Evolutionary conservation across 2,797 vertebrate genomes (phyloP).

Genomic region (Eulemur rubriventer): DNA sequence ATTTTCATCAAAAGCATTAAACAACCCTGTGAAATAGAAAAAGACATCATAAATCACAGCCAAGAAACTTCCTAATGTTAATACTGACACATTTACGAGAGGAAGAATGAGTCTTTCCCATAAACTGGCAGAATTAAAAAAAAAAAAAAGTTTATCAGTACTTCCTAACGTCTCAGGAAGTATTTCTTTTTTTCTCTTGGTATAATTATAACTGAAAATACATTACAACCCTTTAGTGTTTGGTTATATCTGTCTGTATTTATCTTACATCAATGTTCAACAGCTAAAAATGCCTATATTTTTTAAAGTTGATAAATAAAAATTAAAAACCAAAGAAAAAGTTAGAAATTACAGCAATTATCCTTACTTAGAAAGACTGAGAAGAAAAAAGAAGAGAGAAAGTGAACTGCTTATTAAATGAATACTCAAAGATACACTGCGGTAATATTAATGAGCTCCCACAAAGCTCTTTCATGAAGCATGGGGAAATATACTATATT

Average conservation of each 20-base stretch:
- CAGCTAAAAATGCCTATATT: background rate
- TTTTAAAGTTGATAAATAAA: background rate
- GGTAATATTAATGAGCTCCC: background rate
- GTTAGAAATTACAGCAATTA: background rate
- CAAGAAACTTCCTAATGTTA: constrained; percentile 36
- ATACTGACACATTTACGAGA: constrained; percentile 12
- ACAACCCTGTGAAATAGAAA: constrained; percentile 91
- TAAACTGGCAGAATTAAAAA: background rate
- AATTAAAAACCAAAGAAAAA: background rate
- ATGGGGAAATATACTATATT: constrained; percentile 12
- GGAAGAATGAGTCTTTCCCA: background rate
- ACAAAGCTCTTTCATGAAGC: background rate
- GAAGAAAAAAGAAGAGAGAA: constrained; percentile 30
- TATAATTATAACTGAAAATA: constrained; percentile 37
- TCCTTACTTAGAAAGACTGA: background rate
- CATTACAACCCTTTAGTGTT: background rate
- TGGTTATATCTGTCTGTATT: background rate
- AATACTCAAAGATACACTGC: constrained; percentile 10
- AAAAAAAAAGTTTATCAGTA: background rate
- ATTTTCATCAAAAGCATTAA: constrained; percentile 99
- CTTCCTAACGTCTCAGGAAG: background rate
- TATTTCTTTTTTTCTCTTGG: background rate
- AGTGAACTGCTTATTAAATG: background rate
- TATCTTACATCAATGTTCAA: background rate
- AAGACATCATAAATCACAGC: constrained; percentile 57